These are phyloP conservation scores for Loxodonta africana DNA, from an alignment of 2,113 vertebrate genomes.

Conservation along the genomic window DNA sequence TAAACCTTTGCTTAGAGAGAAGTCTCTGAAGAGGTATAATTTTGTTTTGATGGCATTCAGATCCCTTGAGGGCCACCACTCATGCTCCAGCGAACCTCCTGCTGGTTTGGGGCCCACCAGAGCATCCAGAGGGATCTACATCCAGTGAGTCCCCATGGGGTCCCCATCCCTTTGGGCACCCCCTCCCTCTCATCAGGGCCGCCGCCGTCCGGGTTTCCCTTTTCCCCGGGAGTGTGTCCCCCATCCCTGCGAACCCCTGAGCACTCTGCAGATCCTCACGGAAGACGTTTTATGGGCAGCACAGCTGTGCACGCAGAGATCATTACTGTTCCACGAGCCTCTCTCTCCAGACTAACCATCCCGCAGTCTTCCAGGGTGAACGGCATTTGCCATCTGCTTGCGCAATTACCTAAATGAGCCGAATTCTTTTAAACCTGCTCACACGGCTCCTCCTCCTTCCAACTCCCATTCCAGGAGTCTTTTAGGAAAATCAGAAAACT, in stretches of 20 bases:
- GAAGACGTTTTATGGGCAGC: neutral
- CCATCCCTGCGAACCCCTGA: rapidly evolving
- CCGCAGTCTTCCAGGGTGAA: neutral
- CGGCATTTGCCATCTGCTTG: conserved; percentile 67
- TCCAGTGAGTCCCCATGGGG: neutral
- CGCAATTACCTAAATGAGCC: conserved; percentile 42
- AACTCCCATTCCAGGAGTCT: neutral
- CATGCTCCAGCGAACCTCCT: neutral
- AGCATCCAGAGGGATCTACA: neutral
- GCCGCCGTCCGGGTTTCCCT: rapidly evolving
- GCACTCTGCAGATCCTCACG: rapidly evolving
- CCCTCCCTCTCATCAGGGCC: neutral
- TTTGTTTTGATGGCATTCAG: too few species aligned
- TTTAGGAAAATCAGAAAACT: conserved; percentile 12
- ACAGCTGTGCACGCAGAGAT: neutral
- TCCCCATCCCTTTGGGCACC: rapidly evolving
- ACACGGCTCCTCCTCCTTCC: neutral
- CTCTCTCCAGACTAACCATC: conserved; percentile 1
- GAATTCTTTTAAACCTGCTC: conserved; percentile 5
- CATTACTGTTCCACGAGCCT: conserved; percentile 17
- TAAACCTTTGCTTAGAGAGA: conserved; percentile 33
- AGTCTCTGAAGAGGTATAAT: neutral
- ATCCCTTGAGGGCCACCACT: neutral
- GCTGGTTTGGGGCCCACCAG: neutral
- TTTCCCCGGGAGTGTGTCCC: rapidly evolving